A percentile compares a stretch with the other conserved stretches of the same genome.
Conservation (phyloP, 2,888 invertebrate species). For the Drosophila flavopinicola region DNA sequence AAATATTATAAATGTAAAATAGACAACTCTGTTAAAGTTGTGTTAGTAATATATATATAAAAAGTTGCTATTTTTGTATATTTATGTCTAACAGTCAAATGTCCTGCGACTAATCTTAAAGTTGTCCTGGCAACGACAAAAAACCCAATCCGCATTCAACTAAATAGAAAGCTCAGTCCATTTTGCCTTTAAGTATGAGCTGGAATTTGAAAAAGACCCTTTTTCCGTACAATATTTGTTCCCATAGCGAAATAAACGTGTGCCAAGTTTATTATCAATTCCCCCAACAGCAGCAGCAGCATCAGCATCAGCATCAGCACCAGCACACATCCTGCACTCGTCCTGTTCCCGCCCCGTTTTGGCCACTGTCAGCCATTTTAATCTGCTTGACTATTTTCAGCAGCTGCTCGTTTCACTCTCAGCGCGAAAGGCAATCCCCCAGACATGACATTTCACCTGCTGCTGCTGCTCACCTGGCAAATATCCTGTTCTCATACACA, state of each 20-base stretch:
- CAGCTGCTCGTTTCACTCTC: constrained; percentile 31
- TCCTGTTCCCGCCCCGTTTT: neutral
- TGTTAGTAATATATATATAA: no score
- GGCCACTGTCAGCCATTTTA: constrained; percentile 20
- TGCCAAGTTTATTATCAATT: constrained; percentile 34
- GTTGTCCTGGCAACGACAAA: neutral
- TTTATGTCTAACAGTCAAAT: no score
- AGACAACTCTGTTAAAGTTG: no score
- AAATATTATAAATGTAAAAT: no score
- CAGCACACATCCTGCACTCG: constrained; percentile 7
- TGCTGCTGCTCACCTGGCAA: constrained; percentile 39
- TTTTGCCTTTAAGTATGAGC: constrained; percentile 1
- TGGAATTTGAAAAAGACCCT: constrained; percentile 9
- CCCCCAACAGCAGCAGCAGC: neutral
- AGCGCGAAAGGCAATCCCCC: constrained; percentile 43
- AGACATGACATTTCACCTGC: constrained; percentile 67
- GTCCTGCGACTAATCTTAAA: neutral
- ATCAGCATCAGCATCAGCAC: no score
- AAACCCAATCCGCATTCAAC: constrained; percentile 4
- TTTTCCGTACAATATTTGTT: constrained; percentile 7
- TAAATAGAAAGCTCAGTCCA: neutral
- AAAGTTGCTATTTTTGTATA: no score
- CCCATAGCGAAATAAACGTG: neutral
- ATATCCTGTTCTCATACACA: constrained; percentile 57
- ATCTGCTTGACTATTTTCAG: constrained; percentile 48